These are phyloP conservation scores for Rhynchonycteris naso DNA, from an alignment of 2,797 vertebrate genomes.

Conservation along the genomic window DNA sequence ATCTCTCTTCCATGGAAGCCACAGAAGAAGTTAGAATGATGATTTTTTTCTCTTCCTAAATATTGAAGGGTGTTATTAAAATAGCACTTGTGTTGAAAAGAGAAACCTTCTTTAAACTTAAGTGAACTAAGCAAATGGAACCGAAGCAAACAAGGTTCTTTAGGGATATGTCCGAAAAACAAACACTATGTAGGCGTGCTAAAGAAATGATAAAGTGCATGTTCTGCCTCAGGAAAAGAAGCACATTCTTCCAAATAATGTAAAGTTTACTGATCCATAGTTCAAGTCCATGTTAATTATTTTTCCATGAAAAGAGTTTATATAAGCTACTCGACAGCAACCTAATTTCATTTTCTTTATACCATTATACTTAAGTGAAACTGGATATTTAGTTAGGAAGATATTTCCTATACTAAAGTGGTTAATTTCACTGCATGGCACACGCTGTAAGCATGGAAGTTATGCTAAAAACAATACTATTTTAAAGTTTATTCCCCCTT, in stretches of 20 bases:
- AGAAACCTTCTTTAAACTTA: neutral
- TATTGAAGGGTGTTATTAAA: neutral
- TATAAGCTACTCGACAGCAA: slow-evolving; percentile 73
- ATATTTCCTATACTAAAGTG: neutral
- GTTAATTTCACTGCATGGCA: neutral
- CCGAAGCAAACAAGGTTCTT: neutral
- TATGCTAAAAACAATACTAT: neutral
- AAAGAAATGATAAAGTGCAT: slow-evolving; percentile 75
- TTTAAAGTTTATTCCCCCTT: neutral
- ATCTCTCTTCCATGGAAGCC: neutral
- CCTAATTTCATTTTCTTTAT: slow-evolving; percentile 43
- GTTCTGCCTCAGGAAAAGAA: slow-evolving; percentile 83
- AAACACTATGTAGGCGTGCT: neutral
- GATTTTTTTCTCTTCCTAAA: neutral
- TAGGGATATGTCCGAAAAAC: slow-evolving; percentile 3
- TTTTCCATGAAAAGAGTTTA: slow-evolving; percentile 69
- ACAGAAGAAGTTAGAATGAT: neutral
- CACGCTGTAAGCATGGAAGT: neutral
- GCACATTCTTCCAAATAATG: slow-evolving; percentile 77
- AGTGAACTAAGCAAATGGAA: slow-evolving; percentile 12
- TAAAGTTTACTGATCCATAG: slow-evolving; percentile 74
- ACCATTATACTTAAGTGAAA: neutral
- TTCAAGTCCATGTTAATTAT: slow-evolving; percentile 71
- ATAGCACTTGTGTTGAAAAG: neutral
- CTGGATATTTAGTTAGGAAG: neutral